These are phyloP conservation scores for Silurus meridionalis DNA, from an alignment of 2,113 vertebrate genomes.

Conservation along the genomic window DNA sequence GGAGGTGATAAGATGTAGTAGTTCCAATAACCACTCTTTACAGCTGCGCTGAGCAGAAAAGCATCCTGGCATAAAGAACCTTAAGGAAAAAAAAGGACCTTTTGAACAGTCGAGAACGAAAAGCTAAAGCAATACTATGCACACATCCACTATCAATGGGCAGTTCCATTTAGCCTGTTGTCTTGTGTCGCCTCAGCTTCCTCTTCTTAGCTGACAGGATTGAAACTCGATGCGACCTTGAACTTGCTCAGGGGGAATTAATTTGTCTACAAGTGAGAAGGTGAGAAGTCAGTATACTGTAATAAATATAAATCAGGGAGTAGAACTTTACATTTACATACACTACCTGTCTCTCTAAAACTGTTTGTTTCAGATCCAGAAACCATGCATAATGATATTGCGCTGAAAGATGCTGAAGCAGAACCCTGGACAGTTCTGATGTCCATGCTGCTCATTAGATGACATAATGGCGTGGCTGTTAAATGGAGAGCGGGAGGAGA, in stretches of 20 bases:
- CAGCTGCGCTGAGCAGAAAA: background rate
- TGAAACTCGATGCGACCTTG: background rate
- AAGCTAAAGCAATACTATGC: background rate
- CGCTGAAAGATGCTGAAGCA: background rate
- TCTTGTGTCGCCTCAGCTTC: background rate
- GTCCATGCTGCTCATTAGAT: conserved; percentile 64
- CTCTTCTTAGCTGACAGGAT: background rate
- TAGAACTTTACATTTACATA: too few relatives aligned
- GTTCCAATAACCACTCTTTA: background rate
- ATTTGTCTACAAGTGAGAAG: background rate
- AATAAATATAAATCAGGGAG: too few relatives aligned
- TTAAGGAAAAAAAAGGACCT: background rate
- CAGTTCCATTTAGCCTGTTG: background rate
- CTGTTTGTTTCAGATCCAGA: background rate
- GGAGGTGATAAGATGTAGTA: background rate
- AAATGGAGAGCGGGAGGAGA: background rate
- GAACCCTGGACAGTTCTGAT: conserved; percentile 82
- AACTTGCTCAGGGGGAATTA: background rate
- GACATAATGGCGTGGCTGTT: background rate
- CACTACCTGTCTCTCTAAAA: too few relatives aligned
- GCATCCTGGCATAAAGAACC: background rate
- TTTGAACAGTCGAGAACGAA: background rate
- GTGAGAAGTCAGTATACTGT: background rate
- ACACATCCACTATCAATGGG: background rate
- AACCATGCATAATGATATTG: background rate